These are phyloP conservation scores for Ceratoteleas bidentatus DNA, from an alignment of 1,140 invertebrate species.

Conservation along the genomic window DNA sequence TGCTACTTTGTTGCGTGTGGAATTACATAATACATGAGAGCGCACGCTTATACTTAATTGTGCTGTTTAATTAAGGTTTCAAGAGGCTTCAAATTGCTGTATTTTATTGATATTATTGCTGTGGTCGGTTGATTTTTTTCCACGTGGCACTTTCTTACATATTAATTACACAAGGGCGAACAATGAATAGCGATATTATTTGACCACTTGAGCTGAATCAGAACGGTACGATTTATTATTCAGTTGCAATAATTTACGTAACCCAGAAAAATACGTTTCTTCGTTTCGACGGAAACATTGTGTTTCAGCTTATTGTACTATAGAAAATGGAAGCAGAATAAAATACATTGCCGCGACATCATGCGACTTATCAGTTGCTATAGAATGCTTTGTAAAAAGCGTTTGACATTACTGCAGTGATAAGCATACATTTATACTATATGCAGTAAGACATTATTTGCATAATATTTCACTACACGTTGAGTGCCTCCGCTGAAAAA, in stretches of 20 bases:
- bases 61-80: constrained; percentile 22
- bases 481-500: too few relatives aligned
- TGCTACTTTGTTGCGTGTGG: constrained; percentile 44
- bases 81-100: background rate
- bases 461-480: too few relatives aligned
- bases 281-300: background rate
- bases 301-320: background rate
- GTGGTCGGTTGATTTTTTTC: background rate
- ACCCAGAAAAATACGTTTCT: background rate
- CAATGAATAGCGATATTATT: too few relatives aligned
- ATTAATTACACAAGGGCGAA: too few relatives aligned
- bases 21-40: constrained; percentile 36
- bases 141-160: too few relatives aligned
- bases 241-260: background rate
- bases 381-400: background rate
- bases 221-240: background rate
- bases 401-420: too few relatives aligned
- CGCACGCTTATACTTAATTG: constrained; percentile 33
- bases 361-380: background rate
- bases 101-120: constrained; percentile 14
- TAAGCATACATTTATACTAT: too few relatives aligned
- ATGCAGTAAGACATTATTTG: too few relatives aligned
- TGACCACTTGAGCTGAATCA: too few relatives aligned
- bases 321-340: background rate
- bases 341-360: constrained; percentile 1